A percentile compares a stretch with the other conserved stretches of the same genome.
Conservation (phyloP, 2,888 invertebrate species). For the Anodontia alba region DNA sequence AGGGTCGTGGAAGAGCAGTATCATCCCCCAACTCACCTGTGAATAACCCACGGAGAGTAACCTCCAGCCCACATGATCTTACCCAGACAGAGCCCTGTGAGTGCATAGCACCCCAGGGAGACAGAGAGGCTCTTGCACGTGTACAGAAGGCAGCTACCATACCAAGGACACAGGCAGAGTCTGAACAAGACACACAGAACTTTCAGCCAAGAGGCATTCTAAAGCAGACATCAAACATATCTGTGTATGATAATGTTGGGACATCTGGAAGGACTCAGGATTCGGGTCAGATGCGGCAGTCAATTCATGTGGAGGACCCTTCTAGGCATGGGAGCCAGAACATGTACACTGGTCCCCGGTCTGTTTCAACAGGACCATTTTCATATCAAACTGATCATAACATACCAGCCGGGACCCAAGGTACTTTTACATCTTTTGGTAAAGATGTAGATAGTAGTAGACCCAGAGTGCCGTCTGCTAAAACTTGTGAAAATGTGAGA, state of each 20-base stretch:
- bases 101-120: slow-evolving; percentile 66
- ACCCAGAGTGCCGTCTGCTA: slow-evolving; percentile 37
- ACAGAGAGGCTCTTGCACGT: slow-evolving; percentile 83
- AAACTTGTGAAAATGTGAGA: slow-evolving; percentile 62
- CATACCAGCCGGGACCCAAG: slow-evolving; percentile 18
- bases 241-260: slow-evolving; percentile 64
- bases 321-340: background rate
- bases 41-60: slow-evolving; percentile 84
- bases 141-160: slow-evolving; percentile 73
- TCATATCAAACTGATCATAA: slow-evolving; percentile 31
- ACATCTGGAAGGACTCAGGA: background rate
- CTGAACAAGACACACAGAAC: slow-evolving; percentile 56
- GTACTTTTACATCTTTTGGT: slow-evolving; percentile 49
- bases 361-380: slow-evolving; percentile 56
- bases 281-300: background rate
- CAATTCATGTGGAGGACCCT: slow-evolving; percentile 5
- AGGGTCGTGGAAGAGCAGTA: slow-evolving; percentile 94
- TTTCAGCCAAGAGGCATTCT: slow-evolving; percentile 68
- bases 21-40: slow-evolving; percentile 80
- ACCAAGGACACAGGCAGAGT: slow-evolving; percentile 69
- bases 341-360: slow-evolving; percentile 46
- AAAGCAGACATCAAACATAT: slow-evolving; percentile 70
- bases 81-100: slow-evolving; percentile 58
- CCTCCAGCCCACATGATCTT: slow-evolving; percentile 75
- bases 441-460: slow-evolving; percentile 13